Base-by-base conservation (phyloP, 2,888 invertebrate species). In the Aphodius sticticus region DNA sequence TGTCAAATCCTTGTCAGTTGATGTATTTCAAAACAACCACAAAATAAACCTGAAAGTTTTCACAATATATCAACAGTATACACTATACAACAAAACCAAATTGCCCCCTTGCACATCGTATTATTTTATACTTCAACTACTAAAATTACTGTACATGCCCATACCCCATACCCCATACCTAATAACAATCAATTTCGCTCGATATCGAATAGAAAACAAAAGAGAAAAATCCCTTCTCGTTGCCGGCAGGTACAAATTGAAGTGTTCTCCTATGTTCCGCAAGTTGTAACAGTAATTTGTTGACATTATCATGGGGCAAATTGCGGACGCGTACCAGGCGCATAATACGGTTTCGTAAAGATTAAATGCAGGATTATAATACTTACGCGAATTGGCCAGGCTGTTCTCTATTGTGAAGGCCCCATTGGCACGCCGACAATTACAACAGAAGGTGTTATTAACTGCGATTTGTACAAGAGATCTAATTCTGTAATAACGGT, bases 381-480 rank as follows among this genome's bases (percentile, higher is more conserved):
- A 37, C 36, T 74, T 74, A 74, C n/a, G 15, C 36, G 35, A 74
- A 74, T 74, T 74, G 74, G 74, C 74, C 36, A 36, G 35, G 35
- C 37, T 37, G 35, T 36, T 36, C 74, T 36, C 36, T 74, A 74
- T 53, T 53, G 53, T 53, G 7, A 53, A 7, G 74, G 37, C 74
- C 36, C 74, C 36, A 37, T 74, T 74, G 35, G 35, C 53, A 53
- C 4, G 53, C 53, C 74, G 36, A n/a, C 74, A 35, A 74, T 74
- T 74, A 37, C 74, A 74, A 74, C 74, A 74, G 74, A 74, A 74
- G 74, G 74, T 74, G 74, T 74, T 74, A 74, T 74, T 74, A 74
- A 37, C 12, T 37, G 74, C 37, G 74, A 74, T 74, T 74, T 74
- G 37, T 74, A 74, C 16, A n/a, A 35, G 74, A 74, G 74, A 74